A percentile compares a stretch with the other conserved stretches of the same genome.
phyloP scores from a whole-genome alignment of 2,888 invertebrate genomes.

The Pandemis corylana region DNA sequence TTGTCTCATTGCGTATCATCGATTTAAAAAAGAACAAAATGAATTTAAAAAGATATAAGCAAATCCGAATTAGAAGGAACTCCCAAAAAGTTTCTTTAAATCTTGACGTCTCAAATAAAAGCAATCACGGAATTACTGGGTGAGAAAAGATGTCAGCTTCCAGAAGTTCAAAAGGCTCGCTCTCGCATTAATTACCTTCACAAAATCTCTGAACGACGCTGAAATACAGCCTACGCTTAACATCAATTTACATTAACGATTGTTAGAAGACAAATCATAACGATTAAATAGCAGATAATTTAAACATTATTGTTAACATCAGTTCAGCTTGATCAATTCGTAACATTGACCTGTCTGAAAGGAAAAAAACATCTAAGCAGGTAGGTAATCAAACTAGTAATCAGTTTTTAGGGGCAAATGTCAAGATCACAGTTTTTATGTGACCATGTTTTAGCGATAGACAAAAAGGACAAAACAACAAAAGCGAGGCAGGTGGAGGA shows the following conservation, averaged over 20 bases:
- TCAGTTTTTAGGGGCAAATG: conserved; percentile 16
- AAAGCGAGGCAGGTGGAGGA: conserved; percentile 6
- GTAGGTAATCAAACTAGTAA: conserved; percentile 12
- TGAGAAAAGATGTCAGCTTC: conserved; percentile 18
- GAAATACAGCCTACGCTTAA: not conserved
- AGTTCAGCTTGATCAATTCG: conserved; percentile 26
- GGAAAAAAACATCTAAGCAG: conserved; percentile 19
- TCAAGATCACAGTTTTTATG: conserved; percentile 30
- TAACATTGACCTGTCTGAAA: conserved; percentile 31
- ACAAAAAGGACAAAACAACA: not conserved
- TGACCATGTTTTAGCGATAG: conserved; percentile 1
- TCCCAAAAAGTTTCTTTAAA: not conserved
- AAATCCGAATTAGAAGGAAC: not conserved
- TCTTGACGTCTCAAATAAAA: conserved; percentile 3
- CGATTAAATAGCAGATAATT: not conserved
- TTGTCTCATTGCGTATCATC: not conserved
- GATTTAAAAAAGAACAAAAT: not conserved
- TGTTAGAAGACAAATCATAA: not conserved
- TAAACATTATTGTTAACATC: not conserved
- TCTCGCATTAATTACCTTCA: conserved; percentile 14
- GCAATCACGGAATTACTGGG: conserved; percentile 21
- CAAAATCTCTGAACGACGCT: not conserved
- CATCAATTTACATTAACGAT: not conserved
- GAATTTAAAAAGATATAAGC: not conserved
- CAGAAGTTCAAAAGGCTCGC: conserved; percentile 11